These are phyloP conservation scores for Osmerus mordax DNA, from an alignment of 2,113 vertebrate genomes.

Conservation along the genomic window DNA sequence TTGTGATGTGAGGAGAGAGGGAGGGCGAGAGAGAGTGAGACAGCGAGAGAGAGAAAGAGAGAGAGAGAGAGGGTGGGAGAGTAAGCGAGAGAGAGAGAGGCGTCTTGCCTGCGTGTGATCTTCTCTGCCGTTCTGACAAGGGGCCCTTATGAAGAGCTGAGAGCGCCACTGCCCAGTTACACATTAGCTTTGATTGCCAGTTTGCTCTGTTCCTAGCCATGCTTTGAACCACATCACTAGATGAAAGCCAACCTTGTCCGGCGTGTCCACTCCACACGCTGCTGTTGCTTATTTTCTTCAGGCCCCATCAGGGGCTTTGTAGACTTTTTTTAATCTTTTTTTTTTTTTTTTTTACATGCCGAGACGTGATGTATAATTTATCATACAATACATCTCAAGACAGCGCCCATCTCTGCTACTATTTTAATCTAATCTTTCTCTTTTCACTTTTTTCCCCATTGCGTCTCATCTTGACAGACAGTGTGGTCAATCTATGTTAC, in stretches of 20 bases:
- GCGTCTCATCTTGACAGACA: constrained; percentile 43
- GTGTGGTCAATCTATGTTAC: constrained; percentile 38
- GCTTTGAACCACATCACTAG: constrained; percentile 64
- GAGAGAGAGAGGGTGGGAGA: background rate
- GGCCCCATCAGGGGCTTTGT: constrained; percentile 54
- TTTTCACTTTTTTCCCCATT: constrained; percentile 33
- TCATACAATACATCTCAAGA: constrained; percentile 53
- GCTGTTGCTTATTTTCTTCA: constrained; percentile 59
- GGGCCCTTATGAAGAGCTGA: constrained; percentile 63
- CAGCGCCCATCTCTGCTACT: constrained; percentile 29
- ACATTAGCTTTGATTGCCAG: constrained; percentile 72
- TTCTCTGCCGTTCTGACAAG: constrained; percentile 47
- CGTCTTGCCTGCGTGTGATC: constrained; percentile 55
- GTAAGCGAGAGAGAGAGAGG: constrained; percentile 13
- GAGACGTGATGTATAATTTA: constrained; percentile 69
- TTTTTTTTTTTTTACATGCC: constrained; percentile 38
- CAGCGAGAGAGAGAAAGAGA: background rate
- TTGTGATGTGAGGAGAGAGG: constrained; percentile 47
- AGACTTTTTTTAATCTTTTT: constrained; percentile 24
- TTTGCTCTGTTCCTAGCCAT: constrained; percentile 59
- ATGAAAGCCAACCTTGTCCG: constrained; percentile 72
- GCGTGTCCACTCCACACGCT: constrained; percentile 55
- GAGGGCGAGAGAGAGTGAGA: background rate
- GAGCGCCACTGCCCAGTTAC: constrained; percentile 60
- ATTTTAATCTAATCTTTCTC: constrained; percentile 49